Conservation (phyloP, 2,797 vertebrate species). For the Margarornis squamiger region DNA sequence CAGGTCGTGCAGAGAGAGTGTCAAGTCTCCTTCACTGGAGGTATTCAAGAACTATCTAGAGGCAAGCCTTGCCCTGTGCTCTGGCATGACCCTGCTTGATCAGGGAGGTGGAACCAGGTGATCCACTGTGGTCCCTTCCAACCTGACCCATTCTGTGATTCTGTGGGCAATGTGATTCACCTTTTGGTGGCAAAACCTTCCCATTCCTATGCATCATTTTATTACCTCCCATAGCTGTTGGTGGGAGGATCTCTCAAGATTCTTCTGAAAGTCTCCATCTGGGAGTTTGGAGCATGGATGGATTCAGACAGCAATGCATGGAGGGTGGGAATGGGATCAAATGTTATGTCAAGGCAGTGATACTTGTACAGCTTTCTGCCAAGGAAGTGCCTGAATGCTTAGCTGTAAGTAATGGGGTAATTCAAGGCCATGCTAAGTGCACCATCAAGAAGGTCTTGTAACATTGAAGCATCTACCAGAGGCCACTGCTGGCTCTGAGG, state of each 20-base stretch:
- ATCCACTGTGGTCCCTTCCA: not conserved
- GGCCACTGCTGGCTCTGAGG: not conserved
- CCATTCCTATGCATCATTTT: not conserved
- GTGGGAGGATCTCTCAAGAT: not conserved
- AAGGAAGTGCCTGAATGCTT: accelerated
- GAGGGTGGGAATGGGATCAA: accelerated
- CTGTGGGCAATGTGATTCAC: accelerated
- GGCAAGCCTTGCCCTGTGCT: not conserved
- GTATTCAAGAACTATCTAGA: not conserved
- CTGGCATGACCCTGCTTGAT: not conserved
- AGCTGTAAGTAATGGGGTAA: not conserved
- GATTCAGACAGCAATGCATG: not conserved
- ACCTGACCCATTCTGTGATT: not conserved
- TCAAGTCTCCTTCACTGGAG: not conserved
- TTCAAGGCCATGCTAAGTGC: not conserved
- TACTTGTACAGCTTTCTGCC: not conserved
- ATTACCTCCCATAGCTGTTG: not conserved
- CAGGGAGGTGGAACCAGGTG: not conserved
- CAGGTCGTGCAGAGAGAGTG: not conserved
- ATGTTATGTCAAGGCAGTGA: not conserved
- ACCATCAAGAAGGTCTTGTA: not conserved
- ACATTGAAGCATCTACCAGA: not conserved
- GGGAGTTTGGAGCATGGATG: not conserved
- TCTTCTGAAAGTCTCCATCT: not conserved
- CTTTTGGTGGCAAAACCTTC: not conserved